Evolutionary conservation across 2,797 vertebrate genomes (phyloP).

Genomic region (Pseudopleuronectes americanus): DNA sequence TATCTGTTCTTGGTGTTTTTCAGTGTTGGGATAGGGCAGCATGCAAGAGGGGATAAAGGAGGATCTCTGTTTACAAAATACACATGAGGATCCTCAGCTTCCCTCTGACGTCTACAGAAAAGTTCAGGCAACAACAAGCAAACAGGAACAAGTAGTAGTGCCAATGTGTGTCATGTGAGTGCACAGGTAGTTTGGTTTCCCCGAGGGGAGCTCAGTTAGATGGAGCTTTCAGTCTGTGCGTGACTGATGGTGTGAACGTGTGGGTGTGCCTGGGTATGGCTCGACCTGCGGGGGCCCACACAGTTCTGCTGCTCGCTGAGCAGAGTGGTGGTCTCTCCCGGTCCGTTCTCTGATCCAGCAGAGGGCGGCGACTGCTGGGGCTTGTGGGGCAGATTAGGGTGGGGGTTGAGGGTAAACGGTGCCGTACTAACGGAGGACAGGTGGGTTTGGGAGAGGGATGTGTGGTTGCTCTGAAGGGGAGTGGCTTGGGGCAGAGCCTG

Average conservation of each 20-base stretch:
- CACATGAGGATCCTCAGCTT: slow-evolving; percentile 30
- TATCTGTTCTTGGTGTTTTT: slow-evolving; percentile 10
- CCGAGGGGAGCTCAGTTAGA: slow-evolving; percentile 79
- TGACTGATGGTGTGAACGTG: slow-evolving; percentile 74
- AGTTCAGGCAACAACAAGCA: slow-evolving; percentile 35
- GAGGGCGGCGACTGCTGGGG: slow-evolving; percentile 53
- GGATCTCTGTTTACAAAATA: slow-evolving; percentile 22
- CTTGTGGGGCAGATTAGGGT: slow-evolving; percentile 39
- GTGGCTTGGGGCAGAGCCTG: slow-evolving; percentile 57
- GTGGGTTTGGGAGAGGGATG: slow-evolving; percentile 41
- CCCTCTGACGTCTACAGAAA: slow-evolving; percentile 20
- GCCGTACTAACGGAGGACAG: slow-evolving; percentile 18
- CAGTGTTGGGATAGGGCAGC: slow-evolving; percentile 32
- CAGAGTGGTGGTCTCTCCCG: slow-evolving; percentile 88
- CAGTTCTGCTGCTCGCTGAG: slow-evolving; percentile 91
- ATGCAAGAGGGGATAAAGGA: slow-evolving; percentile 53
- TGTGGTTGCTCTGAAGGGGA: slow-evolving; percentile 48
- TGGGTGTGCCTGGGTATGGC: slow-evolving; percentile 67
- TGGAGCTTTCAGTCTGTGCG: slow-evolving; percentile 87
- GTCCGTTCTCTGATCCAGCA: slow-evolving; percentile 71
- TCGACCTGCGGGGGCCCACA: slow-evolving; percentile 72
- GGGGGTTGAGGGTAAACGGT: slow-evolving; percentile 22
- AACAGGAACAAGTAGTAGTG: slow-evolving; percentile 45
- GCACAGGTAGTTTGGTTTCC: slow-evolving; percentile 18
- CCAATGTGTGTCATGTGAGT: slow-evolving; percentile 15